Evolutionary conservation across 2,888 invertebrate species (phyloP).

Genomic region (Julus scanicus): DNA sequence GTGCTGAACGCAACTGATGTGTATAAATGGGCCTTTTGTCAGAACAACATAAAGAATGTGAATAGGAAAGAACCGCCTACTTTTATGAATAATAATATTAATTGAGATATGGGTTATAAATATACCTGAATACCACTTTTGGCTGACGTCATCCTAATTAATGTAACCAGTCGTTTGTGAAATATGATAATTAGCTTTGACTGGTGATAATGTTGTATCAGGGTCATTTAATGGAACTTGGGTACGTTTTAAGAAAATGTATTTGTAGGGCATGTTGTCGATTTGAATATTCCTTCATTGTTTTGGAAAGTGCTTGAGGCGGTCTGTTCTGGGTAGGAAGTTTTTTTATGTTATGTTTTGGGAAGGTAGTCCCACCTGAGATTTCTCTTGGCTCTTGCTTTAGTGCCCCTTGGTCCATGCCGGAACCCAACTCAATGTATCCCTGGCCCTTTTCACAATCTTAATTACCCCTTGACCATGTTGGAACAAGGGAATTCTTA

Average conservation of each 20-base stretch:
- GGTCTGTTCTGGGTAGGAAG: too few species aligned
- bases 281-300: not conserved
- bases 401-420: too few species aligned
- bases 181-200: not conserved
- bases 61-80: not conserved
- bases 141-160: not conserved
- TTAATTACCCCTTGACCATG: too few species aligned
- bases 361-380: too few species aligned
- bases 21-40: not conserved
- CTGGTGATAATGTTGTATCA: slow-evolving; percentile 13
- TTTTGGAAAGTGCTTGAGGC: too few species aligned
- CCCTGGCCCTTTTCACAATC: too few species aligned
- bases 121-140: not conserved
- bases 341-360: too few species aligned
- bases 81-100: not conserved
- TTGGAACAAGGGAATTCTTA: too few species aligned
- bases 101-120: not conserved
- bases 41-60: not conserved
- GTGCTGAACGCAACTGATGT: too few species aligned
- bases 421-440: too few species aligned
- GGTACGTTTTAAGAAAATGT: not conserved
- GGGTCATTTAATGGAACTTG: not conserved
- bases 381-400: too few species aligned
- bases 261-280: not conserved
- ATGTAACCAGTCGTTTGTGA: not conserved